Percentiles rank a stretch among this genome's conserved stretches.
These are phyloP conservation scores for Tenthredo distinguenda DNA, from an alignment of 2,888 invertebrate genomes.

Conservation along the genomic window DNA sequence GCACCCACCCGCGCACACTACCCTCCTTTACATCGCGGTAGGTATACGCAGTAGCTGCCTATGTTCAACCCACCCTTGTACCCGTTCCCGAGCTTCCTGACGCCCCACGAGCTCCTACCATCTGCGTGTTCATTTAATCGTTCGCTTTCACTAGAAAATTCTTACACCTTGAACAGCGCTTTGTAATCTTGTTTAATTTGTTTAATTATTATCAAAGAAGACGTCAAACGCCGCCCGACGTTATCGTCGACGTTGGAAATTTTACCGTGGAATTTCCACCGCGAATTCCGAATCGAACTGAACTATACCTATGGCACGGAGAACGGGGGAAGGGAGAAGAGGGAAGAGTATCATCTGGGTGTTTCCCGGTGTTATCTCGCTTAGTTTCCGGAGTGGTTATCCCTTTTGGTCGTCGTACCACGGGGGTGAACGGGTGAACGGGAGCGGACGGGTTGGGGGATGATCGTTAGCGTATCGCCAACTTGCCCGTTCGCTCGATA, in stretches of 20 bases:
- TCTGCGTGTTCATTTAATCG: slow-evolving; percentile 15
- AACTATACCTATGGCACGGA: not conserved
- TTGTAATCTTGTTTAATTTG: slow-evolving; percentile 5
- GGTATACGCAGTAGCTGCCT: not conserved
- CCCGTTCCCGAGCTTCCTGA: not conserved
- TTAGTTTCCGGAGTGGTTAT: slow-evolving; percentile 60
- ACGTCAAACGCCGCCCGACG: not conserved
- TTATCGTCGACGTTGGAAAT: not conserved
- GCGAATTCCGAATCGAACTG: not conserved
- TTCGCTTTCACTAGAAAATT: not conserved
- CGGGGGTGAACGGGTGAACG: not conserved
- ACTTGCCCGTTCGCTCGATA: slow-evolving; percentile 64
- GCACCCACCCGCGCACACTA: not conserved
- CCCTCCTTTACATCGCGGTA: slow-evolving; percentile 3
- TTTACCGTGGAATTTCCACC: not conserved
- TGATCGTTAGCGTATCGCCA: slow-evolving; percentile 74
- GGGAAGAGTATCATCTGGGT: slow-evolving; percentile 50
- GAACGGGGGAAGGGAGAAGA: not conserved
- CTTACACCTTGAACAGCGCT: not conserved
- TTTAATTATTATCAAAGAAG: slow-evolving; percentile 3
- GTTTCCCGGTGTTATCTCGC: slow-evolving; percentile 62
- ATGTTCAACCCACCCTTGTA: not conserved
- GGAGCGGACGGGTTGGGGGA: slow-evolving; percentile 43
- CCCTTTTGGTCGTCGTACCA: slow-evolving; percentile 46
- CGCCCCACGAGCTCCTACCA: not conserved